Conservation (phyloP, 2,797 vertebrate species). For the Craterocephalus amniculus region DNA sequence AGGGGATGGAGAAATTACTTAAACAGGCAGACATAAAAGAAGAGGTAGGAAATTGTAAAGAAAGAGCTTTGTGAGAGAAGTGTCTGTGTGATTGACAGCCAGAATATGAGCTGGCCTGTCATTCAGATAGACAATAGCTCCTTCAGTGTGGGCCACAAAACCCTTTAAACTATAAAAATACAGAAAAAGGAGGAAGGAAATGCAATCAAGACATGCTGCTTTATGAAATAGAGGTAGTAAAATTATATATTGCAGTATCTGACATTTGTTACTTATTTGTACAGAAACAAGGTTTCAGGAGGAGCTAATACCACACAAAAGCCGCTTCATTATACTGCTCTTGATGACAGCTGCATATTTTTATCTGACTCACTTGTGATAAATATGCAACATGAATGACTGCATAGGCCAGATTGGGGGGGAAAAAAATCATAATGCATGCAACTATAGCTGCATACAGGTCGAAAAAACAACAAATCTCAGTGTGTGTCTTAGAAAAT, state of each 20-base stretch:
- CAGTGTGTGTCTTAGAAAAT: not conserved
- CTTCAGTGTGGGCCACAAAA: slow-evolving; percentile 5
- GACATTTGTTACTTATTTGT: not conserved
- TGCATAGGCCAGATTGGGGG: not conserved
- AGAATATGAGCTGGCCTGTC: slow-evolving; percentile 30
- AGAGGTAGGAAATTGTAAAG: not conserved
- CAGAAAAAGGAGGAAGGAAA: not conserved
- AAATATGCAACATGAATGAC: not conserved
- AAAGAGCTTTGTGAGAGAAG: slow-evolving; percentile 17
- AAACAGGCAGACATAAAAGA: slow-evolving; percentile 2
- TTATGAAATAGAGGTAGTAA: not conserved
- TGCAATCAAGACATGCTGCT: not conserved
- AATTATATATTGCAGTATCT: not conserved
- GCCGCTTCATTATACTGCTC: not conserved
- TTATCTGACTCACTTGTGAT: not conserved
- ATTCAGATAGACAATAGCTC: slow-evolving; percentile 26
- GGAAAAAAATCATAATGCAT: not conserved
- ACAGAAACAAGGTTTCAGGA: not conserved
- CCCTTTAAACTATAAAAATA: not conserved
- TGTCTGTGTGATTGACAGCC: slow-evolving; percentile 30
- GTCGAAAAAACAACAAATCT: not conserved
- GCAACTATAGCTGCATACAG: not conserved
- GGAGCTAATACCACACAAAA: not conserved
- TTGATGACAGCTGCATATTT: not conserved
- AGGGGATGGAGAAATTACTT: slow-evolving; percentile 20